Evolutionary conservation across 2,113 vertebrate genomes (phyloP).

Genomic region (Prinia subflava): DNA sequence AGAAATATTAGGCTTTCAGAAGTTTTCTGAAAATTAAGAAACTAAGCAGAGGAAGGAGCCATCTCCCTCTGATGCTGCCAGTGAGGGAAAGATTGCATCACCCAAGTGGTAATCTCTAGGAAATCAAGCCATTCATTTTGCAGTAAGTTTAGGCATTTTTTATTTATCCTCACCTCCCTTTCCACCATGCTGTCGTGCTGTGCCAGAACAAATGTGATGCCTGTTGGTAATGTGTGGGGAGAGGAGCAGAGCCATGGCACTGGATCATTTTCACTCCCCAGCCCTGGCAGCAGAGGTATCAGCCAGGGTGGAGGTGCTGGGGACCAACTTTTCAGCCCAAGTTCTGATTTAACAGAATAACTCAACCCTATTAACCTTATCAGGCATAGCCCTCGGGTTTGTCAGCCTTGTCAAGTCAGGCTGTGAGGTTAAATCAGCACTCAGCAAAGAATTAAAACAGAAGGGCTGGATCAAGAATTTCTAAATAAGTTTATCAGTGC

Average conservation of each 20-base stretch:
- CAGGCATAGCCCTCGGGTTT: not conserved
- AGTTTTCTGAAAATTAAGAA: not conserved
- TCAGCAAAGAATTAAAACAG: slow-evolving; percentile 30
- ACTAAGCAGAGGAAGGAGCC: not conserved
- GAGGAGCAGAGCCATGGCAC: not conserved
- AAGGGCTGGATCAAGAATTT: not conserved
- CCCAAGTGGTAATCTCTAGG: not conserved
- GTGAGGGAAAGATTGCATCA: not conserved
- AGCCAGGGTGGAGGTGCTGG: not conserved
- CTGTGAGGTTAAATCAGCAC: not conserved
- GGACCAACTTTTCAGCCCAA: not conserved
- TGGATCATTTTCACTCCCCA: not conserved
- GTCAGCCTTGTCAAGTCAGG: not conserved
- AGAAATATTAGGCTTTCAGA: not conserved
- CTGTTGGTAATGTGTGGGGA: not conserved
- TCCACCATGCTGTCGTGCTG: rapidly evolving
- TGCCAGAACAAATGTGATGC: not conserved
- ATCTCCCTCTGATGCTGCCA: not conserved
- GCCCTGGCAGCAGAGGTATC: not conserved
- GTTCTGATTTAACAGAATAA: not conserved
- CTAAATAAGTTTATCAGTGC: slow-evolving; percentile 22
- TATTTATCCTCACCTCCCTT: not conserved
- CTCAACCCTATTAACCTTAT: not conserved
- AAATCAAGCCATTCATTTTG: not conserved
- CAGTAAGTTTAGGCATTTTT: not conserved